phyloP scores from a whole-genome alignment of 2,888 invertebrate species.

The Amiota minor region DNA sequence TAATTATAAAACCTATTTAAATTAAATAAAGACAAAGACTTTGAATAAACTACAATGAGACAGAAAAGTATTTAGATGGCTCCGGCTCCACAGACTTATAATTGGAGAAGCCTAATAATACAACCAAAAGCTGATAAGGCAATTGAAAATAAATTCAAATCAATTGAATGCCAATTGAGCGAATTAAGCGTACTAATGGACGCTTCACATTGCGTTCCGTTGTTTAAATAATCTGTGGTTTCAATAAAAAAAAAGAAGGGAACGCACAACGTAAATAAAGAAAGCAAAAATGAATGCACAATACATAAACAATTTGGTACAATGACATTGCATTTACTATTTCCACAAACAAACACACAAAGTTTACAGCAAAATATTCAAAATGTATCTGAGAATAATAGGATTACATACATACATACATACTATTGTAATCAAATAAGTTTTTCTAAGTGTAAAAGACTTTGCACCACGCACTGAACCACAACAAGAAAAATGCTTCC shows the following conservation, averaged over 20 bases:
- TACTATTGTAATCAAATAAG: neutral
- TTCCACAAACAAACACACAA: no score
- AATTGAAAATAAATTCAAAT: conserved; percentile 24
- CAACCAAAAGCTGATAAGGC: conserved; percentile 37
- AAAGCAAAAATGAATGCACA: conserved; percentile 16
- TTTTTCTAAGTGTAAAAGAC: neutral
- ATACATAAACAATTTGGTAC: no score
- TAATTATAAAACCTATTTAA: neutral
- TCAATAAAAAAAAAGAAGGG: conserved; percentile 19
- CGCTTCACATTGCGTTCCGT: no score
- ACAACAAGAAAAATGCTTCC: conserved; percentile 7
- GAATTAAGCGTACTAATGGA: conserved; percentile 25
- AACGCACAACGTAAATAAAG: conserved; percentile 35
- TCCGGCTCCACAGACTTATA: neutral
- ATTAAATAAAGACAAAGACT: neutral
- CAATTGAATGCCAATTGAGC: conserved; percentile 40
- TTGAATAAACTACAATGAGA: neutral
- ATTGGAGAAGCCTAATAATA: neutral
- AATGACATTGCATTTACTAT: no score
- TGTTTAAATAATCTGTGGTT: no score
- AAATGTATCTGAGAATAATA: no score
- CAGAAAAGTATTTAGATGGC: neutral
- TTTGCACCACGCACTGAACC: neutral
- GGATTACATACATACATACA: no score
- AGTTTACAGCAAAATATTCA: no score